phyloP scores from a whole-genome alignment of 1,140 invertebrate species.

The Mercenaria mercenaria region DNA sequence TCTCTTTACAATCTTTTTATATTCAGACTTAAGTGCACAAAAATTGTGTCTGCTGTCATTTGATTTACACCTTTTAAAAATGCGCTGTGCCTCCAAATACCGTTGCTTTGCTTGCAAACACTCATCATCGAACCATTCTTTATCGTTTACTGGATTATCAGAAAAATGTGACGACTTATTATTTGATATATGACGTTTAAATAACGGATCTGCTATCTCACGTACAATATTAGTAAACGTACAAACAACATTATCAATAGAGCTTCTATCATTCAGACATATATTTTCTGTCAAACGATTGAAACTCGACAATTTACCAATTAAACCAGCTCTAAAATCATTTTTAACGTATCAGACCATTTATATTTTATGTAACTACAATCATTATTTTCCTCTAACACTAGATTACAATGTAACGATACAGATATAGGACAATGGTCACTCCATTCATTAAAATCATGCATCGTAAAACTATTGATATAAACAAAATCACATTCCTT shows the following conservation, averaged over 20 bases:
- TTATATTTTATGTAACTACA: not conserved
- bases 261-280: too few species aligned
- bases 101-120: not conserved
- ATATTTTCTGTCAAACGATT: not conserved
- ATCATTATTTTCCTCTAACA: not conserved
- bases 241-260: not conserved
- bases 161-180: not conserved
- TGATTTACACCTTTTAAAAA: not conserved
- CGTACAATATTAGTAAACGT: not conserved
- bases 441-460: constrained; percentile 19
- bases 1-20: not conserved
- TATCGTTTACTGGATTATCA: not conserved
- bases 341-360: not conserved
- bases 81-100: not conserved
- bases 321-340: not conserved
- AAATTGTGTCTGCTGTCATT: not conserved
- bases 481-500: not conserved
- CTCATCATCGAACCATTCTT: constrained; percentile 1
- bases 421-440: not conserved
- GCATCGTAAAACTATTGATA: not conserved
- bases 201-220: constrained; percentile 13
- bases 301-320: not conserved
- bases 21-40: not conserved
- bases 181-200: not conserved
- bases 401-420: not conserved